Evolutionary conservation across 2,113 vertebrate species (phyloP).

Genomic region (Oriolus oriolus): DNA sequence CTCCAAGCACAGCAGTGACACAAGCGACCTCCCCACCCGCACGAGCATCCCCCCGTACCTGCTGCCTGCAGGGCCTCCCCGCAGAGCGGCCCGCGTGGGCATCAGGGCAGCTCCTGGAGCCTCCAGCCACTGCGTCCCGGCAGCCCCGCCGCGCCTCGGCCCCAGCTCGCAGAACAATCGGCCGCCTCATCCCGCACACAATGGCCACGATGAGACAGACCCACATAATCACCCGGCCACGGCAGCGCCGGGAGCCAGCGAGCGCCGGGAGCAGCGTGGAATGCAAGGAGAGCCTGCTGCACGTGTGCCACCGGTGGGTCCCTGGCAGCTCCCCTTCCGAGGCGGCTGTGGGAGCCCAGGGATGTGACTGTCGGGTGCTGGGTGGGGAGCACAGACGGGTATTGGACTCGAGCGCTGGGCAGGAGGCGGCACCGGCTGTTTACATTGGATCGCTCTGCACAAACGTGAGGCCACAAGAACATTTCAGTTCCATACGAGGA

Average conservation of each 20-base stretch:
- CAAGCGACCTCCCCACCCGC: accelerated
- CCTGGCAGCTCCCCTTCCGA: background rate
- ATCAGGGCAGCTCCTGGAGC: background rate
- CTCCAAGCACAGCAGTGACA: accelerated
- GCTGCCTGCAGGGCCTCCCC: background rate
- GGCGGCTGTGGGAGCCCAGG: background rate
- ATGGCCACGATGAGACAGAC: conserved; percentile 17
- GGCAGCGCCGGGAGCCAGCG: background rate
- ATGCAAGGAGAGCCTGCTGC: background rate
- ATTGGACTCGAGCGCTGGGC: accelerated
- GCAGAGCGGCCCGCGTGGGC: accelerated
- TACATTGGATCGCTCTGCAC: background rate
- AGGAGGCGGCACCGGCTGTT: background rate
- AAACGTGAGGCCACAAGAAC: background rate
- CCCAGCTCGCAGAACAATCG: background rate
- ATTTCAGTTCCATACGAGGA: background rate
- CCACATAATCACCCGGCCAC: background rate
- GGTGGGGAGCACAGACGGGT: accelerated
- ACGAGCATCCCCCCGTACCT: accelerated
- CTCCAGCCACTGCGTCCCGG: background rate
- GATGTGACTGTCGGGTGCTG: accelerated
- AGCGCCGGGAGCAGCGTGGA: accelerated
- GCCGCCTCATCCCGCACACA: background rate
- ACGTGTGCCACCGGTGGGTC: background rate
- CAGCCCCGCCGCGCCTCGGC: background rate